Base-by-base conservation (phyloP, 2,797 vertebrate species). In the Microcaecilia unicolor region DNA sequence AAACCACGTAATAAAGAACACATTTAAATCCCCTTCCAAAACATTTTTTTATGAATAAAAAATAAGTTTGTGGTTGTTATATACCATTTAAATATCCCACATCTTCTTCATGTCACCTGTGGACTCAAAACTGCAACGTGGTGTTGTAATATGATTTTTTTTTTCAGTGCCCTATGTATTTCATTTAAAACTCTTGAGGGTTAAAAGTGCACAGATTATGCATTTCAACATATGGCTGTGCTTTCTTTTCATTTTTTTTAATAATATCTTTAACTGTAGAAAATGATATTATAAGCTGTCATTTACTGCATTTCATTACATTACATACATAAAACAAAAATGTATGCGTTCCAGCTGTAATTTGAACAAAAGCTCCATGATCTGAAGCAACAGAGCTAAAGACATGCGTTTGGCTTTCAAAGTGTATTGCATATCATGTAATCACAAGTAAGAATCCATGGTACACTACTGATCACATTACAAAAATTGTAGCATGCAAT, bases 1-100 rank as follows among this genome's bases (percentile, higher is more conserved):
- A 90, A 89, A 78, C 84, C 83, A 49, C 88, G 85, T 93, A 93
- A 96, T 87, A 80, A 84, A 85, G 86, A 91, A 89, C 92, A 93
- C 75, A 89, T 85, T 90, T 81, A 76, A 74, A 59, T 68, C 65
- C 70, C 53, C 77, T 58, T 76, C 67, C 55, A 70, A 72, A 82
- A 79, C 72, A 78, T 74, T 76, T n/a, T 78, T 72, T 54, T 68
- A 70, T 41, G 74, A 80, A 78, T 55, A 73, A 83, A 81, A 61
- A 70, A 75, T 78, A 57, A 73, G 60, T 55, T 54, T 15, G 48
- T 2, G 0, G 42, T 73, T 67, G 60, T 74, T 74, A 70, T 78
- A 79, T 71, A 72, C 70, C 54, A 47, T 78, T 55, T 57, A 59
- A 74, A 71, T 41, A 70, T 44, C 9, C 4, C 45, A n/a, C 38